These are phyloP conservation scores for Phoenicopterus ruber DNA, from an alignment of 2,113 vertebrate species.

Conservation along the genomic window DNA sequence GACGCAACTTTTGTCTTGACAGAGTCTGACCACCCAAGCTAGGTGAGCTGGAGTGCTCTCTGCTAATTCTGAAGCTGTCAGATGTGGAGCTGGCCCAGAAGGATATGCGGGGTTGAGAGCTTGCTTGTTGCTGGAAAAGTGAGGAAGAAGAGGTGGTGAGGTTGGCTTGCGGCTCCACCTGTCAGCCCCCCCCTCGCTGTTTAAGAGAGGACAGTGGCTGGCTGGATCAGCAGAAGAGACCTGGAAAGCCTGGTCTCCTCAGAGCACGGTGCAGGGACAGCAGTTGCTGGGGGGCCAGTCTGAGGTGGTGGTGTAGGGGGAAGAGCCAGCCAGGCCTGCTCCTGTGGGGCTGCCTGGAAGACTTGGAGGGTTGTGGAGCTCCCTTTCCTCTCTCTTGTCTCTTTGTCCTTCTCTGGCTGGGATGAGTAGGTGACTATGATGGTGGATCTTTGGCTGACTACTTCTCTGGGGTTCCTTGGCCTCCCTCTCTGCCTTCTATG, in stretches of 20 bases:
- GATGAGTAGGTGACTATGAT: neutral
- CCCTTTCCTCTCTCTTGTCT: neutral
- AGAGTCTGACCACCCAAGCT: neutral
- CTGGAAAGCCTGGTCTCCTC: neutral
- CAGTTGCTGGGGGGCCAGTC: neutral
- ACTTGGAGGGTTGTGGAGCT: neutral
- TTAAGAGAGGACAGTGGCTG: neutral
- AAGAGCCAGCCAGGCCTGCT: neutral
- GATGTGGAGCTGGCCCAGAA: neutral
- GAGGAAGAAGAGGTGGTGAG: neutral
- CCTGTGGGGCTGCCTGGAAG: neutral
- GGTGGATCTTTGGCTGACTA: neutral
- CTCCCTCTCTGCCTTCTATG: neutral
- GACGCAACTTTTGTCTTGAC: neutral
- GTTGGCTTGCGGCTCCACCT: neutral
- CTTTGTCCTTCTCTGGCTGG: neutral
- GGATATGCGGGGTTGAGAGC: neutral
- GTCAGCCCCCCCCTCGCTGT: neutral
- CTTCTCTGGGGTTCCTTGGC: neutral
- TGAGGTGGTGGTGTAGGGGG: neutral
- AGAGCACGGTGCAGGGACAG: neutral
- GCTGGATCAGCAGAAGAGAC: neutral
- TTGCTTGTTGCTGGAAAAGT: neutral
- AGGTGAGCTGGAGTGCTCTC: neutral
- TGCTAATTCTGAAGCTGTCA: neutral